These are phyloP conservation scores for Battus philenor DNA, from an alignment of 1,140 invertebrate species.

Conservation along the genomic window DNA sequence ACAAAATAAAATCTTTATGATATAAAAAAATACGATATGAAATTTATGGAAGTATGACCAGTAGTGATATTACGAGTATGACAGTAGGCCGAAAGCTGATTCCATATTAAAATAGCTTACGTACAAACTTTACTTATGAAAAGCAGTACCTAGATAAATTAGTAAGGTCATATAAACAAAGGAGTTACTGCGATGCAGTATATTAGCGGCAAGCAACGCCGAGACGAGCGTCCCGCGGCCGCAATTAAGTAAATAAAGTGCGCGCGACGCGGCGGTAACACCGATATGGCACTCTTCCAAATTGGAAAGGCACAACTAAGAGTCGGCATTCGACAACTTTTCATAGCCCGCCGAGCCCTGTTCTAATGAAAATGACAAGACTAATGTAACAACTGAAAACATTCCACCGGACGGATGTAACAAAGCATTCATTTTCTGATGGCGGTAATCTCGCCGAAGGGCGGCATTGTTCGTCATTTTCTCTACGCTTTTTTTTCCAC, in stretches of 20 bases:
- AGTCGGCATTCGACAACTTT: conserved; percentile 43
- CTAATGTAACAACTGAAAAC: conserved; percentile 69
- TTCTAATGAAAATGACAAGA: conserved; percentile 66
- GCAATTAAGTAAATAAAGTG: conserved; percentile 12
- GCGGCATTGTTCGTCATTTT: conserved; percentile 70
- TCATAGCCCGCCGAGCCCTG: conserved; percentile 41
- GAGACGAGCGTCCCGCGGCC: neutral
- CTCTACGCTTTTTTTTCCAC: conserved; percentile 55
- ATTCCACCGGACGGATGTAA: conserved; percentile 62
- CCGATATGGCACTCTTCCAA: conserved; percentile 36
- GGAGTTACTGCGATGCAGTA: too few relatives aligned
- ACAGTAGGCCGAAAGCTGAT: too few relatives aligned
- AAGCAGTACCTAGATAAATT: too few relatives aligned
- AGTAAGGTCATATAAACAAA: too few relatives aligned
- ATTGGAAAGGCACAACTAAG: conserved; percentile 49
- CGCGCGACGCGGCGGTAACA: conserved; percentile 1
- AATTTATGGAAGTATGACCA: too few relatives aligned
- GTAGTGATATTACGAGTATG: too few relatives aligned
- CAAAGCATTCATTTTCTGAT: conserved; percentile 74
- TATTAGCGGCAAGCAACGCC: too few relatives aligned
- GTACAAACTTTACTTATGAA: too few relatives aligned
- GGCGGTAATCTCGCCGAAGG: conserved; percentile 72
- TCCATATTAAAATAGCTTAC: too few relatives aligned
- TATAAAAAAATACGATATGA: too few relatives aligned
- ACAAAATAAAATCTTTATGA: too few relatives aligned